Evolutionary conservation across 2,113 vertebrate species (phyloP).

Genomic region (Zapornia atra): DNA sequence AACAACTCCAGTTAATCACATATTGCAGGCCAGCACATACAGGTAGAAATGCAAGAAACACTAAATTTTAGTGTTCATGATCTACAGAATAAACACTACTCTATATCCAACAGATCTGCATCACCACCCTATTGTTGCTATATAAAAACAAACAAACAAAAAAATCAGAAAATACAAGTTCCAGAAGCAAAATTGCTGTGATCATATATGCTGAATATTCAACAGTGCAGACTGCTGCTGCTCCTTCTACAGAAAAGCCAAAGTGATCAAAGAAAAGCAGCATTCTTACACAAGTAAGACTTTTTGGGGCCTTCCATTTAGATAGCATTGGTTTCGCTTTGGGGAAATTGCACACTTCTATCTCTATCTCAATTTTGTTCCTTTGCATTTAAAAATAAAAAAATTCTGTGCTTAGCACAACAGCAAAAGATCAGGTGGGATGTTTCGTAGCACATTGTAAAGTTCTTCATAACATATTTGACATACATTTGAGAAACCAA

Average conservation of each 20-base stretch:
- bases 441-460: not conserved
- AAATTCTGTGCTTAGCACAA: not conserved
- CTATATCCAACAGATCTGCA: not conserved
- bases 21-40: not conserved
- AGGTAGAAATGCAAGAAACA: not conserved
- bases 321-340: not conserved
- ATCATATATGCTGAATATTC: not conserved
- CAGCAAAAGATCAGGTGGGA: not conserved
- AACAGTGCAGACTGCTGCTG: not conserved
- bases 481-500: not conserved
- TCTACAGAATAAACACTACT: not conserved
- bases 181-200: not conserved
- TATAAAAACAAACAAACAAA: not conserved
- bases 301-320: not conserved
- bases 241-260: not conserved
- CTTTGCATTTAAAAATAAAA: not conserved
- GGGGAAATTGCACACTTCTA: not conserved
- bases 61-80: not conserved
- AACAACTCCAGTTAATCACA: not conserved
- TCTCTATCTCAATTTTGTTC: not conserved
- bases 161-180: not conserved
- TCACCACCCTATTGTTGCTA: not conserved
- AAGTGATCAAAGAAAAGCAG: not conserved
- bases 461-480: not conserved
- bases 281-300: not conserved